phyloP scores from a whole-genome alignment of 1,140 invertebrate species.

The Mactra quadrangularis region DNA sequence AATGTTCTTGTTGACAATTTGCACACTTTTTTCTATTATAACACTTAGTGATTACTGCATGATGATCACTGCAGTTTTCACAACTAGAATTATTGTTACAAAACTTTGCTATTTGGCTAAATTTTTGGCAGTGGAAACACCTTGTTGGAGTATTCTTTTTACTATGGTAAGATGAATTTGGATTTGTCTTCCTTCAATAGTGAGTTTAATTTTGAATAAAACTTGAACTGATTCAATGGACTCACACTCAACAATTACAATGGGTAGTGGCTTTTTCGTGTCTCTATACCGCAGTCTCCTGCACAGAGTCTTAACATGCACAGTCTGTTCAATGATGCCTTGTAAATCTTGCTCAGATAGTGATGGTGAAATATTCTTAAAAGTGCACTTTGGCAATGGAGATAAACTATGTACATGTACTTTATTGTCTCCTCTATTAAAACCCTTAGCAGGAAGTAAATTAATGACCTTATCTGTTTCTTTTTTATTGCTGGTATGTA shows the following conservation, averaged over 20 bases:
- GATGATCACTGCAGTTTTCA: too few relatives aligned
- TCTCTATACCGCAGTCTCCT: slow-evolving; percentile 22
- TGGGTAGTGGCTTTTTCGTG: slow-evolving; percentile 7
- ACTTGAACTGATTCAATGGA: background rate
- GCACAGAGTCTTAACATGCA: background rate
- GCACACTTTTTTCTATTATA: background rate
- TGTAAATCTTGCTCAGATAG: background rate
- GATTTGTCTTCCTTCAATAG: background rate
- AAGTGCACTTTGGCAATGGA: background rate
- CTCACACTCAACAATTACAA: background rate
- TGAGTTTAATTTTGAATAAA: background rate
- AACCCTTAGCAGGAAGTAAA: background rate
- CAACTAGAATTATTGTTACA: too few relatives aligned
- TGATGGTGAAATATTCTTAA: background rate
- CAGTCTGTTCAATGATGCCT: background rate
- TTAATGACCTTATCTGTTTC: background rate
- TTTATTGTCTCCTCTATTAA: background rate
- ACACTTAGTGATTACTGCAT: too few relatives aligned
- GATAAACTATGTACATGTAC: background rate
- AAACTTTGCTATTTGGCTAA: slow-evolving; percentile 6
- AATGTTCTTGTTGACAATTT: background rate
- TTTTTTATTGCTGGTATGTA: too few relatives aligned
- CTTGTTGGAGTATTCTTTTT: slow-evolving; percentile 14
- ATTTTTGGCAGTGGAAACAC: slow-evolving; percentile 18
- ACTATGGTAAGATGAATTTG: background rate